Evolutionary conservation across 2,888 invertebrate species (phyloP), one percentile per base, ranked within the genome.

Genomic region (Xestia ashworthii): DNA sequence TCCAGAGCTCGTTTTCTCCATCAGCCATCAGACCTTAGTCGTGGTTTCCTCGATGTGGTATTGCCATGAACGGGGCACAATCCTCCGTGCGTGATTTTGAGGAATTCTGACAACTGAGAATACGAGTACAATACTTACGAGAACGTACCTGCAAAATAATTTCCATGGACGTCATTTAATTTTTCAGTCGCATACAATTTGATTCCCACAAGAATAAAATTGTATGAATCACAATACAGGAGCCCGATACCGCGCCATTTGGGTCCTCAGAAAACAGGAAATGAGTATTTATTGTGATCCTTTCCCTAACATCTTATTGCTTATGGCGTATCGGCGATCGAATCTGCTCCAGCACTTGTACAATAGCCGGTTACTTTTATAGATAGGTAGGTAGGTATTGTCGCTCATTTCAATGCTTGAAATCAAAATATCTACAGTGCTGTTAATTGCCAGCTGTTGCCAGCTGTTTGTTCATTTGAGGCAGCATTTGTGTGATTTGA

Each of bases 281-380:
- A 82, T 74, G 60, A 80, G 64, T 74, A 65, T 80, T 82, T 79
- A 80, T 74, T 82, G 53, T 82, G 22, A 68, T 83, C 55, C 11
- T 64, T 53, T 81, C 11, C 25, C n/a, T 8, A 25, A 60, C 11
- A 50, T 44, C 48, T 64, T 69, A 69, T 76, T 64, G 22, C 22
- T 64, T 22, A 19, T 25, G 41, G 32, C 38, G 46, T 74, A 64
- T 68, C 22, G 16, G 32, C n/a, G 25, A 53, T 55, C 19, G 22
- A 19, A 66, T 53, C 22, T 58, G 11, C 25, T 19, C n/a, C 62
- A 64, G 22, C 11, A 46, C 16, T 38, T 44, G 46, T 50, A 5
- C 46, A 19, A 53, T 53, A 58, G 16, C 6, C 25, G 0, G n/a
- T 50, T 6, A 38, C 3, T 81, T 14, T 44, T 60, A 11, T 22